These are phyloP conservation scores for Diplogasteroides magnus DNA, from an alignment of 1,140 invertebrate genomes.

Conservation along the genomic window DNA sequence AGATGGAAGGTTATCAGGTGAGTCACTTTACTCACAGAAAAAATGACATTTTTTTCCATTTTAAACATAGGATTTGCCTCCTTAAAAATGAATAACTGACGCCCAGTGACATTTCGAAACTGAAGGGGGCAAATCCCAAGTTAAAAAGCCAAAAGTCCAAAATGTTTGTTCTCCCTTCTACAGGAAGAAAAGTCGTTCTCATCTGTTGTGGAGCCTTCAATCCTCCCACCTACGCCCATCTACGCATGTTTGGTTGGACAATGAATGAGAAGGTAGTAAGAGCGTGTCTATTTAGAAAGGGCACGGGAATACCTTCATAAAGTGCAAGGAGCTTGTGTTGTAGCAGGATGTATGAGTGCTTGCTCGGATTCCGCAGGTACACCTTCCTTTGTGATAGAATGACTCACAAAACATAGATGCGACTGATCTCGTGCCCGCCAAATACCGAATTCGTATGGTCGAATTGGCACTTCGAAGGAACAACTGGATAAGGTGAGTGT, in stretches of 20 bases:
- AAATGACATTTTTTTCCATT: no score
- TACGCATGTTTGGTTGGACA: background rate
- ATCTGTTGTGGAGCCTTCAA: background rate
- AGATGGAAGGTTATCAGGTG: no score
- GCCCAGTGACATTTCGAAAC: no score
- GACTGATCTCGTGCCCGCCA: background rate
- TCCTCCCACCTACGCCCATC: background rate
- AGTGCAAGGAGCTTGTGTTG: background rate
- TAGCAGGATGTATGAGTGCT: background rate
- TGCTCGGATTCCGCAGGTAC: background rate
- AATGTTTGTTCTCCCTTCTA: no score
- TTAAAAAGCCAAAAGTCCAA: no score
- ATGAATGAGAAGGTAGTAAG: no score
- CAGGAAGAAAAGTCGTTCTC: background rate
- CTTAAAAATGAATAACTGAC: no score
- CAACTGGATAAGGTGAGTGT: background rate
- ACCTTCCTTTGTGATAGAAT: background rate
- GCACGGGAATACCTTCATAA: background rate
- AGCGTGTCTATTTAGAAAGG: background rate
- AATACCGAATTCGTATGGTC: background rate
- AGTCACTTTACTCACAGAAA: no score
- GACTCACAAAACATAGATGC: no score
- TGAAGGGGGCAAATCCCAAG: no score
- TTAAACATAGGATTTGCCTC: no score
- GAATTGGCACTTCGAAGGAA: background rate